These are phyloP conservation scores for Tribolium castaneum DNA, from an alignment of 1,140 invertebrate species.

Conservation along the genomic window DNA sequence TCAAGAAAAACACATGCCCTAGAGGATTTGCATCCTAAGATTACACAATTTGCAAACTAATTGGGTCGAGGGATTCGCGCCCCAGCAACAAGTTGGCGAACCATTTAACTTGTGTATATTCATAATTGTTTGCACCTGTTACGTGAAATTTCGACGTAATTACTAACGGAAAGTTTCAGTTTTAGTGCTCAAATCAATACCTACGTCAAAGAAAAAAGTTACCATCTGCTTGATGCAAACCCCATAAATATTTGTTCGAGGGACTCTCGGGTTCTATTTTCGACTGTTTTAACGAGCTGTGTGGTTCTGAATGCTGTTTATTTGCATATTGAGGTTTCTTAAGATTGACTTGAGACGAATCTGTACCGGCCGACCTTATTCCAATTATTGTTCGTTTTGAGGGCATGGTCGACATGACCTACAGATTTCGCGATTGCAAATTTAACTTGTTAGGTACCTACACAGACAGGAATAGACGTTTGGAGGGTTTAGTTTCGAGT, in stretches of 20 bases:
- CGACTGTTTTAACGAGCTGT: background rate
- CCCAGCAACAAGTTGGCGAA: background rate
- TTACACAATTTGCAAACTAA: background rate
- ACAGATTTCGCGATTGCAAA: slow-evolving; percentile 3
- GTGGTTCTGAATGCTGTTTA: slow-evolving; percentile 2
- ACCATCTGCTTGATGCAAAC: background rate
- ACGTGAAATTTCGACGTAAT: background rate
- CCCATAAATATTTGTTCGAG: slow-evolving; percentile 12
- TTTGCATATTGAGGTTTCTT: background rate
- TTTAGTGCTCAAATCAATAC: background rate
- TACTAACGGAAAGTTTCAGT: background rate
- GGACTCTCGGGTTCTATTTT: background rate
- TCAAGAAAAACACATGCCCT: too few species aligned
- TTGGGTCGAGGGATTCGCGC: background rate
- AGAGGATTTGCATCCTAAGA: background rate
- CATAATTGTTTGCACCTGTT: background rate
- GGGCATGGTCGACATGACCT: slow-evolving; percentile 11
- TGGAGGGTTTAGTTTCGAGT: background rate
- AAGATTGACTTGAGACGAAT: background rate
- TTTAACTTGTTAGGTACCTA: background rate
- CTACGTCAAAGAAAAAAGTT: background rate
- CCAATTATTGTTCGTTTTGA: slow-evolving; percentile 10
- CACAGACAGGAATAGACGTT: background rate
- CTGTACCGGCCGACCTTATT: slow-evolving; percentile 22
- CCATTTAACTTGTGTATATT: background rate